Conservation (phyloP, 2,888 invertebrate species). For the Neoitamus cyanurus region DNA sequence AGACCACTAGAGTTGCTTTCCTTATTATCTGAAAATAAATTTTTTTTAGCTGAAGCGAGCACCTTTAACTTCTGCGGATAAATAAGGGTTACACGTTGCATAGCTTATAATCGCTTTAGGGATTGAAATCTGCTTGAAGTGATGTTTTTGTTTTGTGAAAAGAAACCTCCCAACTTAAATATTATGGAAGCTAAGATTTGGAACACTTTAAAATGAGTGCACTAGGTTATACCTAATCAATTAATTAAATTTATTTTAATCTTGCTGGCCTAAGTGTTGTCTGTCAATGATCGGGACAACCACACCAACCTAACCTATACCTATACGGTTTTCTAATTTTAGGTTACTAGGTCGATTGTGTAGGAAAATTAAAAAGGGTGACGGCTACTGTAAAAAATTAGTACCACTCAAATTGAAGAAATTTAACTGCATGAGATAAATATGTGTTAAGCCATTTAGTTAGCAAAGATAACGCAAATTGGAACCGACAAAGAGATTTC, state of each 20-base stretch:
- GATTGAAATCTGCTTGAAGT: not conserved
- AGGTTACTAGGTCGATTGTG: too few species aligned
- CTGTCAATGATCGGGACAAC: too few species aligned
- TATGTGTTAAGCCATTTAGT: not conserved
- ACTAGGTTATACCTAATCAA: too few species aligned
- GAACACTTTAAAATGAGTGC: too few species aligned
- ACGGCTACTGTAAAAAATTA: too few species aligned
- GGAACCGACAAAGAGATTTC: not conserved
- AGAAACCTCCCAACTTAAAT: too few species aligned
- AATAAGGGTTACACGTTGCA: not conserved
- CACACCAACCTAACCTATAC: too few species aligned
- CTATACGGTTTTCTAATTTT: too few species aligned
- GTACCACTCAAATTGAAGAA: not conserved
- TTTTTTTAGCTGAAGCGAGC: not conserved
- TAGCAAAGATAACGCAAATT: not conserved
- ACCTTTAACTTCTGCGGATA: not conserved
- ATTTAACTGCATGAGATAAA: not conserved
- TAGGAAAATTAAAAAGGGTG: too few species aligned
- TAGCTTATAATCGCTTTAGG: not conserved
- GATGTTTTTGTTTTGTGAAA: not conserved
- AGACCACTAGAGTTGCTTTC: not conserved
- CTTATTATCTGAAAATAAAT: not conserved
- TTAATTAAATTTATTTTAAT: too few species aligned
- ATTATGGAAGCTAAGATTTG: too few species aligned
- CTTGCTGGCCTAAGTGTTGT: too few species aligned